Percentiles rank a stretch among this genome's conserved stretches.
Evolutionary conservation across 2,888 invertebrate genomes (phyloP).

Genomic region (Calliphora vomitoria): DNA sequence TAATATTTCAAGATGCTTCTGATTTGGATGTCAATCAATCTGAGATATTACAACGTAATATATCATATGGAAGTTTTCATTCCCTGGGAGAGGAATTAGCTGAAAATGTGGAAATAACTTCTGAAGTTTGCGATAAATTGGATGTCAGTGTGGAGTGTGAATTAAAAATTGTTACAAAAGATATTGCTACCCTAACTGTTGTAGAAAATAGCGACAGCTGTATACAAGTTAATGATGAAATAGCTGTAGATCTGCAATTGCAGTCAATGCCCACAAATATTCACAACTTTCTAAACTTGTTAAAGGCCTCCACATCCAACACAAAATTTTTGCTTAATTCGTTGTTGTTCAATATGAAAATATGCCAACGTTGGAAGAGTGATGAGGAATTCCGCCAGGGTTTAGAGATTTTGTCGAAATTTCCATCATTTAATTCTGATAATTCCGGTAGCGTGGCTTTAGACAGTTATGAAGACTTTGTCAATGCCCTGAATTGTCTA

Average conservation of each 20-base stretch:
- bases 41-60: constrained; percentile 72
- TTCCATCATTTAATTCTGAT: constrained; percentile 66
- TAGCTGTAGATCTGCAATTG: constrained; percentile 76
- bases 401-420: constrained; percentile 77
- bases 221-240: constrained; percentile 77
- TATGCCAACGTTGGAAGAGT: constrained; percentile 77
- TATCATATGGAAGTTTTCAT: constrained; percentile 78
- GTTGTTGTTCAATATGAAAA: constrained; percentile 67
- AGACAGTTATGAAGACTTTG: constrained; percentile 80
- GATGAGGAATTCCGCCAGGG: constrained; percentile 79
- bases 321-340: constrained; percentile 35
- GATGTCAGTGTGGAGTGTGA: constrained; percentile 76
- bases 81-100: constrained; percentile 75
- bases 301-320: constrained; percentile 72
- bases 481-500: constrained; percentile 79
- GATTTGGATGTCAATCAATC: constrained; percentile 68
- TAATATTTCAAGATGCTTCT: constrained; percentile 54
- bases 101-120: background rate
- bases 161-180: constrained; percentile 38
- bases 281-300: constrained; percentile 75
- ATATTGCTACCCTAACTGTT: constrained; percentile 72
- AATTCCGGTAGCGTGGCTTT: constrained; percentile 4
- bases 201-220: constrained; percentile 72
- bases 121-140: constrained; percentile 2
- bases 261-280: constrained; percentile 75